Evolutionary conservation across 2,888 invertebrate genomes (phyloP), one percentile per base, ranked within the genome.

Genomic region (Allygus modestus): DNA sequence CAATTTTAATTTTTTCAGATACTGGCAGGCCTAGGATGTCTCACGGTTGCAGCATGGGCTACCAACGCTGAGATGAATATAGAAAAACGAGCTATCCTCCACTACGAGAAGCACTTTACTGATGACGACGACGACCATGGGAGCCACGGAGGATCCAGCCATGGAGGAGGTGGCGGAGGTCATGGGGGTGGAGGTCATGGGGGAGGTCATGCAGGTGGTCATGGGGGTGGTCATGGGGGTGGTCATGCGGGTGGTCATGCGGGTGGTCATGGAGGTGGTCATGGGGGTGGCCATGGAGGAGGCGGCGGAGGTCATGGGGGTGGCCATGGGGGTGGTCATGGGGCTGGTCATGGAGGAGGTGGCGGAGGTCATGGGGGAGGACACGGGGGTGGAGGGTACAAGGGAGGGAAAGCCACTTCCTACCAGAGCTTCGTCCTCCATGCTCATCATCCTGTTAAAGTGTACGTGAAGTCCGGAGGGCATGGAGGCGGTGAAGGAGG

Each of bases 371-470:
- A 65, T 28, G 85, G 83, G 17, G 75, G 75, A 17, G 41, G 20
- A 17, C 75, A 75, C 17, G 73, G 43, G 0, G n/a, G 33, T 26
- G 84, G 79, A 58, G 41, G 20, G 17, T 51, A 75, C 17, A 51
- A n/a, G 0, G n/a, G 33, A 15, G 84, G 79, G 33, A 84, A 82
- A 71, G 82, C 82, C 23, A 71, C 71, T 0, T 82, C 82, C 9
- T 82, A 71, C 23, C 82, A 82, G 82, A 71, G 73, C 12, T 71
- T 71, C 54, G 31, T 82, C 1, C 69, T 82, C 0, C 82, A 82
- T 37, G 65, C 71, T n/a, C 51, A 33, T 71, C 71, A 82, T 17
- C 82, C 82, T 51, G 82, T 82, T 11, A 69, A 43, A 26, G 71
- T 82, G 0, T 82, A 71, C 20, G 82, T 71, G 4, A 82, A 71